Conservation (phyloP, 1,140 invertebrate species). For the Aleiodes sp. region DNA sequence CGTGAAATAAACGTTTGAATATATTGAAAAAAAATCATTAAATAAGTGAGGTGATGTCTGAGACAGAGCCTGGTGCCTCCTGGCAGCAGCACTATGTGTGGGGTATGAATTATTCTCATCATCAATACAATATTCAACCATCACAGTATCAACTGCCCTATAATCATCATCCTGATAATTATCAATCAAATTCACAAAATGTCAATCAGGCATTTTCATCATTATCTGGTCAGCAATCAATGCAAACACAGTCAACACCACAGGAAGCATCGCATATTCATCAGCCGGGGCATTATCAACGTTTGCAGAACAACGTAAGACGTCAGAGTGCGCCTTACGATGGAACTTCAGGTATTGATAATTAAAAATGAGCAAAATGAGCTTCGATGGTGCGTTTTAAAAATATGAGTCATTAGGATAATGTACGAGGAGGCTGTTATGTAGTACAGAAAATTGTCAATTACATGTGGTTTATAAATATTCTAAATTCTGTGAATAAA, state of each 20-base stretch:
- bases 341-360: conserved; percentile 25
- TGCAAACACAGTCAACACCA: conserved; percentile 4
- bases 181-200: conserved; percentile 29
- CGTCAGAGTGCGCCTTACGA: conserved; percentile 21
- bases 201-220: background rate
- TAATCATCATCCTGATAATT: conserved; percentile 29
- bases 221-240: background rate
- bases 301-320: conserved; percentile 1
- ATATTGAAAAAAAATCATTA: background rate
- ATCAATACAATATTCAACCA: conserved; percentile 42
- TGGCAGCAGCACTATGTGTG: conserved; percentile 59
- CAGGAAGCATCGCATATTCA: conserved; percentile 13
- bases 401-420: background rate
- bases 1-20: background rate
- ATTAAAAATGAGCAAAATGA: too few relatives aligned
- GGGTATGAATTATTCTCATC: conserved; percentile 46
- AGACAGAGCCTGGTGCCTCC: conserved; percentile 46
- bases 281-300: background rate
- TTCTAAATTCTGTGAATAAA: too few relatives aligned
- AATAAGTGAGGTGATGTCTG: conserved; percentile 41
- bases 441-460: too few relatives aligned
- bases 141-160: conserved; percentile 40
- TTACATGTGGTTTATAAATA: too few relatives aligned
- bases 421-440: background rate
- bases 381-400: too few relatives aligned